phyloP scores from a whole-genome alignment of 2,888 invertebrate genomes.

The Philonicus albiceps region DNA sequence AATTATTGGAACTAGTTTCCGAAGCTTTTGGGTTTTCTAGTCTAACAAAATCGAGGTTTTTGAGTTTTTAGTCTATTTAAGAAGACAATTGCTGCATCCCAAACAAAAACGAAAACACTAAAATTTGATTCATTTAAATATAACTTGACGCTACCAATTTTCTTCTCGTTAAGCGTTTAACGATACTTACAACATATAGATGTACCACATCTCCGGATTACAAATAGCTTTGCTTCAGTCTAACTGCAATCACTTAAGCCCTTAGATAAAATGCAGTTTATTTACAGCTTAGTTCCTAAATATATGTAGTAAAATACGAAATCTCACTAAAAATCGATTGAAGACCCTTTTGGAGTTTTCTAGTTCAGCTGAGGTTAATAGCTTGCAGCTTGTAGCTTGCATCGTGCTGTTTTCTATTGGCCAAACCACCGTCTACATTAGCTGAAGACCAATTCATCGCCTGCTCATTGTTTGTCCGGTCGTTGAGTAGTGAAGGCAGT shows the following conservation, averaged over 20 bases:
- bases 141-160: no score
- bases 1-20: no score
- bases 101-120: no score
- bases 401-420: not conserved
- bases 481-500: not conserved
- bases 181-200: no score
- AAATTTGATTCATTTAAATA: no score
- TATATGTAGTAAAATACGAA: no score
- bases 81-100: no score
- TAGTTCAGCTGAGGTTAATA: not conserved
- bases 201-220: no score
- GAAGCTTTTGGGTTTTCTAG: no score
- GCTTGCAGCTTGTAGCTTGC: not conserved
- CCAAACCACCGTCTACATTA: not conserved
- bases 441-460: not conserved
- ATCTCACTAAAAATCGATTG: not conserved
- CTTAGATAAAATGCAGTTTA: not conserved
- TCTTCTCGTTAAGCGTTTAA: no score
- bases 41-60: no score
- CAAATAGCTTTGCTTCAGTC: not conserved
- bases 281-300: not conserved
- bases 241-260: not conserved
- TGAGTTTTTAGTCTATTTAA: no score
- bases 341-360: not conserved
- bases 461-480: not conserved